These are phyloP conservation scores for Eurypyga helias DNA, from an alignment of 2,113 vertebrate species.

Conservation along the genomic window DNA sequence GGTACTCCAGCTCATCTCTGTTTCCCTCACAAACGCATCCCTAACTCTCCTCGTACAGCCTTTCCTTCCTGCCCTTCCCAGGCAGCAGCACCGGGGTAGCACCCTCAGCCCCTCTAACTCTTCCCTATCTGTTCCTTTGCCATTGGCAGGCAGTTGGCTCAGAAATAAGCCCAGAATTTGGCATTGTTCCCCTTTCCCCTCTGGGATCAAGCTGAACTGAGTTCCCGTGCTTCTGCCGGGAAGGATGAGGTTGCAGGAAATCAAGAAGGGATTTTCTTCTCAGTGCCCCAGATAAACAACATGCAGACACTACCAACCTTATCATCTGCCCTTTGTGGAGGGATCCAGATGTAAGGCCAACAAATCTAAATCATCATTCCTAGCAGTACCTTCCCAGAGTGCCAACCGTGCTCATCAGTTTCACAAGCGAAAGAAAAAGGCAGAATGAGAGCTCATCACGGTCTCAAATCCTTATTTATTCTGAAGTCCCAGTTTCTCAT, in stretches of 20 bases:
- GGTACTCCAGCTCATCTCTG: neutral
- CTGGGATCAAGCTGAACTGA: neutral
- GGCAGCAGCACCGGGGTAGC: neutral
- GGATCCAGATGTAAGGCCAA: neutral
- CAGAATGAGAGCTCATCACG: neutral
- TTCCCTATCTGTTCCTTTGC: neutral
- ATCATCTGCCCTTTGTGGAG: neutral
- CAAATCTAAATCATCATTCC: neutral
- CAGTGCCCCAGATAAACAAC: neutral
- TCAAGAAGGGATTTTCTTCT: neutral
- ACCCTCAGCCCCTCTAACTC: neutral
- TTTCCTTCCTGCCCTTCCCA: neutral
- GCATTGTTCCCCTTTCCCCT: neutral
- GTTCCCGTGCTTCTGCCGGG: neutral
- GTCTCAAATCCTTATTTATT: neutral
- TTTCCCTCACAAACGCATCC: neutral
- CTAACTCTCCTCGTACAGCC: neutral
- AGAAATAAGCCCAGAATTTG: neutral
- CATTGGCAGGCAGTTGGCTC: neutral
- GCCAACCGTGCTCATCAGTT: fast-evolving
- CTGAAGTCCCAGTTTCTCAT: neutral
- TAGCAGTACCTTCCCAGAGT: neutral
- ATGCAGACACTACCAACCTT: neutral
- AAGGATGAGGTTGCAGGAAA: neutral
- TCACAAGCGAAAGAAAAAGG: neutral